phyloP scores from a whole-genome alignment of 2,888 invertebrate genomes.

The Sinohyriopsis cumingii region DNA sequence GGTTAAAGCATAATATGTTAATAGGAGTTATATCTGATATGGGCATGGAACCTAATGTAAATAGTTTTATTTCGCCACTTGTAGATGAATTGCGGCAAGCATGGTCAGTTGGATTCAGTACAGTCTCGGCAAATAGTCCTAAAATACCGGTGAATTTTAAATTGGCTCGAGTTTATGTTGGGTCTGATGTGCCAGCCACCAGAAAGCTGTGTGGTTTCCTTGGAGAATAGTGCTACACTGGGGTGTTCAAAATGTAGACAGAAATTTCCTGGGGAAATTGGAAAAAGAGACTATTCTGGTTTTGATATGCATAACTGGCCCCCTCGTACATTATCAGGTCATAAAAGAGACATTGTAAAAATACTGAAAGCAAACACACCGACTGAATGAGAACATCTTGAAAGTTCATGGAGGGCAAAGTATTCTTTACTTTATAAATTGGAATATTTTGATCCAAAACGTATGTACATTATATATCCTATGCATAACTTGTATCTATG shows the following conservation, averaged over 20 bases:
- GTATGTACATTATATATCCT: constrained; percentile 11
- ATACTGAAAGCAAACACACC: constrained; percentile 4
- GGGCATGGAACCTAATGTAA: constrained; percentile 11
- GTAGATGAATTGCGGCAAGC: constrained; percentile 9
- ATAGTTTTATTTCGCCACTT: constrained; percentile 7
- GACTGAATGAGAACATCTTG: constrained; percentile 9
- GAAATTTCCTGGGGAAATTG: constrained; percentile 10
- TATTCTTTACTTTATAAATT: constrained; percentile 1
- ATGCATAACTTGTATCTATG: constrained; percentile 20
- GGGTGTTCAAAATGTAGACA: constrained; percentile 18
- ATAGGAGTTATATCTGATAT: constrained; percentile 15
- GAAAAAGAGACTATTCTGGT: constrained; percentile 9
- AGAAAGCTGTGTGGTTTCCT: constrained; percentile 18
- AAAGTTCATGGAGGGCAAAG: constrained; percentile 3
- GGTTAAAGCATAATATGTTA: constrained; percentile 12
- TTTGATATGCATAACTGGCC: constrained; percentile 15
- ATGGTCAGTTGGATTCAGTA: constrained; percentile 10
- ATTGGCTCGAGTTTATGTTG: constrained; percentile 11
- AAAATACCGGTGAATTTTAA: constrained; percentile 4
- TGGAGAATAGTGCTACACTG: constrained; percentile 7
- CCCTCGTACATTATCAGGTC: constrained; percentile 1
- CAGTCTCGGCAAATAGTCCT: constrained; percentile 2
- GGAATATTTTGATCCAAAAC: constrained; percentile 19
- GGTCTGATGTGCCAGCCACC: constrained; percentile 16
- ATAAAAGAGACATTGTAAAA: background rate